Percentiles rank a stretch among this genome's conserved stretches.
phyloP scores from a whole-genome alignment of 1,140 invertebrate genomes.

The Helicoverpa zea region DNA sequence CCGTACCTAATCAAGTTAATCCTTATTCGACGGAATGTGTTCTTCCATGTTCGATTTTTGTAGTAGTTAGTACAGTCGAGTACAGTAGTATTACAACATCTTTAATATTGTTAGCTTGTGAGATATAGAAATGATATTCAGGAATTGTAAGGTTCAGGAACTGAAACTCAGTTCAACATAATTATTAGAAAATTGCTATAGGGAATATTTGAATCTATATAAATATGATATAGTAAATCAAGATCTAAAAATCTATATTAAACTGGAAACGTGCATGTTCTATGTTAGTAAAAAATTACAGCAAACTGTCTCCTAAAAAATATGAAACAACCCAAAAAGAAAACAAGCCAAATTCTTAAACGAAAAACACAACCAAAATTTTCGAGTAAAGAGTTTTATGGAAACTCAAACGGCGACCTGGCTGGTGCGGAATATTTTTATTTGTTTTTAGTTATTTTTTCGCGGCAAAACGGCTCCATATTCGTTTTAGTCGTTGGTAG shows the following conservation, averaged over 20 bases:
- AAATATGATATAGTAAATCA: too few relatives aligned
- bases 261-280: too few relatives aligned
- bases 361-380: slow-evolving; percentile 30
- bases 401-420: slow-evolving; percentile 51
- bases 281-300: not conserved
- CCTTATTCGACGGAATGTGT: slow-evolving; percentile 15
- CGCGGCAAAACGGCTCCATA: slow-evolving; percentile 56
- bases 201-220: too few relatives aligned
- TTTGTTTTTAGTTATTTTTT: slow-evolving; percentile 57
- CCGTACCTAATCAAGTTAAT: slow-evolving; percentile 20
- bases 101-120: too few relatives aligned
- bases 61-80: slow-evolving; percentile 6
- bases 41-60: slow-evolving; percentile 19
- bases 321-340: not conserved
- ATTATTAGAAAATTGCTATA: too few relatives aligned
- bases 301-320: not conserved
- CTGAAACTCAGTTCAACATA: too few relatives aligned
- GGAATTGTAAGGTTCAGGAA: too few relatives aligned
- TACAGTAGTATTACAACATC: not conserved
- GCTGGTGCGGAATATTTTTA: slow-evolving; percentile 51
- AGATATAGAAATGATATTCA: too few relatives aligned
- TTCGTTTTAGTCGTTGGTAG: slow-evolving; percentile 58
- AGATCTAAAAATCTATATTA: too few relatives aligned
- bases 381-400: slow-evolving; percentile 47
- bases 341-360: slow-evolving; percentile 28